Evolutionary conservation across 2,113 vertebrate species (phyloP), one percentile per base, ranked within the genome.

Genomic region (Phaethon lepturus): DNA sequence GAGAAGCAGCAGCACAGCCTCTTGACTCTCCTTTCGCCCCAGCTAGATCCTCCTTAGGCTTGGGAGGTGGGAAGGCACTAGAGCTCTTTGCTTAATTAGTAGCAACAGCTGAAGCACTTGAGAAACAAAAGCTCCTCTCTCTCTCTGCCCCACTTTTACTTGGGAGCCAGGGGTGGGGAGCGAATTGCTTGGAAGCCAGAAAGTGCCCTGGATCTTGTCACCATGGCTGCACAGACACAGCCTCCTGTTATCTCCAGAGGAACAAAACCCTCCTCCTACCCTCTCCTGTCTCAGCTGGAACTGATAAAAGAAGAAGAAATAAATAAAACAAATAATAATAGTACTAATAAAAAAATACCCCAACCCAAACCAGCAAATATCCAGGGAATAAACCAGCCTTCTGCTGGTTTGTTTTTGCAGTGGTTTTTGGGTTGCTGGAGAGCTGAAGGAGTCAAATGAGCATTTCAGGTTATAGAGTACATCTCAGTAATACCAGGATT

Each of bases 181-280:
- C 87, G 95, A 97, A 90, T 95, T 66, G 91, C 97, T 93, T 93
- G 86, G 94, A 95, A 97, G 93, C 23, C 96, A 93, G 95, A 95
- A 95, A 94, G 94, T 31, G 3, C 93, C 95, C 96, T 97, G 95
- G 95, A 96, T 97, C 94, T 94, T 91, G 89, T 97, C 96, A 96
- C 97, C 97, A 97, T 97, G 97, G 97, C 97, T 97, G 97, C 97
- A 97, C 93, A 96, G 91, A 93, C 95, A 95, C 93, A 95, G 96
- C 94, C 93, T 97, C 89, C 95, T 92, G 94, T 93, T 96, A 94
- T 96, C 97, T 96, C 60, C 91, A 80, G 93, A 95, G 91, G 89
- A 97, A 96, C 89, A 97, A 97, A 97, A 89, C 94, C 93, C 93
- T 93, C 95, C 96, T 96, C 91, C 97, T 89, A 89, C 94, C 96